Percentiles rank a stretch among this genome's conserved stretches.
Conservation (phyloP, 1,140 invertebrate species). For the Diorhabda carinulata region DNA sequence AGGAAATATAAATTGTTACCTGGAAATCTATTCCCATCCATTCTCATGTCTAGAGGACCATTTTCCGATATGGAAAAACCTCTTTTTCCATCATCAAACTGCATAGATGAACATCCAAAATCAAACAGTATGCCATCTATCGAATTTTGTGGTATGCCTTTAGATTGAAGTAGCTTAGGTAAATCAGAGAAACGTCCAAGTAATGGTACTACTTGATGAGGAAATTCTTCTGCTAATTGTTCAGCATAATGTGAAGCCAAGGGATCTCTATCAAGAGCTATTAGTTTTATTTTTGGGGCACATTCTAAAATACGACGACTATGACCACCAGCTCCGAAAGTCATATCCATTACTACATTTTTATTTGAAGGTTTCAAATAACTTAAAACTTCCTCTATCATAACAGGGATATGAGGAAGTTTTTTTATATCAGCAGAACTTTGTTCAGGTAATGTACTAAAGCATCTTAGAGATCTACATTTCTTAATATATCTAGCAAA, state of each 20-base stretch:
- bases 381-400: conserved; percentile 65
- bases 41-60: conserved; percentile 93
- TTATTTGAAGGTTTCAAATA: conserved; percentile 60
- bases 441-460: conserved; percentile 2
- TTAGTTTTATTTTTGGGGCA: conserved; percentile 56
- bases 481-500: not conserved
- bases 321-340: conserved; percentile 93
- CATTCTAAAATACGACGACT: conserved; percentile 59
- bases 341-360: conserved; percentile 74
- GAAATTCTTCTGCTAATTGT: conserved; percentile 61
- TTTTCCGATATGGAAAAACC: conserved; percentile 83
- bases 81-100: conserved; percentile 74
- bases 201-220: conserved; percentile 68
- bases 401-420: conserved; percentile 63
- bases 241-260: conserved; percentile 65
- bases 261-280: conserved; percentile 88
- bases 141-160: conserved; percentile 58
- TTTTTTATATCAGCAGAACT: conserved; percentile 26
- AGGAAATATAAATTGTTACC: conserved; percentile 10
- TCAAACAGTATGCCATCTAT: conserved; percentile 90
- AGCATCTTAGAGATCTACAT: conserved; percentile 1
- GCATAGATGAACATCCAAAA: conserved; percentile 95
- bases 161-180: conserved; percentile 59
- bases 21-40: conserved; percentile 74
- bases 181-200: conserved; percentile 86